phyloP scores from a whole-genome alignment of 2,888 invertebrate genomes.

The Nomada flava region DNA sequence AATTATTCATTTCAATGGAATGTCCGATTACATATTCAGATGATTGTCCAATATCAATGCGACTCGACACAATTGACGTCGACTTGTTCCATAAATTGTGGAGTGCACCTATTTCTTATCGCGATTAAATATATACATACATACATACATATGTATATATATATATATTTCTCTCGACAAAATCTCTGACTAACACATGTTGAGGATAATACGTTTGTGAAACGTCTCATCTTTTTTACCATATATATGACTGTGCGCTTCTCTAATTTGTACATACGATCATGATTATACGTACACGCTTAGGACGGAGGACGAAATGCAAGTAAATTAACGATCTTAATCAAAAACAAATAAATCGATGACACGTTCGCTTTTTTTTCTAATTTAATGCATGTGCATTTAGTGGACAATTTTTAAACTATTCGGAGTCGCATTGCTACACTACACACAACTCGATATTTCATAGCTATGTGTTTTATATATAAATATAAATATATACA shows the following conservation, averaged over 20 bases:
- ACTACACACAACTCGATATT: conserved; percentile 74
- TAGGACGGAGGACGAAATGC: conserved; percentile 9
- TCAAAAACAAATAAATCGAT: conserved; percentile 49
- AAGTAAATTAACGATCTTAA: conserved; percentile 23
- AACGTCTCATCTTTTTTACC: conserved; percentile 43
- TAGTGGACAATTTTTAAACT: conserved; percentile 62
- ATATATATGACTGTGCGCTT: conserved; percentile 46
- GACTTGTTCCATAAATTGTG: conserved; percentile 44
- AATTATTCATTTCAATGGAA: not conserved
- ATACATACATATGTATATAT: too few species aligned
- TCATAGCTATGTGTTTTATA: conserved; percentile 79
- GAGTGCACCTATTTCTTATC: conserved; percentile 37
- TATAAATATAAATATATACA: conserved; percentile 76
- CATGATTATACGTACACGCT: conserved; percentile 29
- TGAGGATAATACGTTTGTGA: conserved; percentile 15
- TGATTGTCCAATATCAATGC: conserved; percentile 67
- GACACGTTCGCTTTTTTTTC: conserved; percentile 62
- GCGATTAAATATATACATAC: conserved; percentile 1
- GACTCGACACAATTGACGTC: conserved; percentile 63
- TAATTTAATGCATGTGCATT: conserved; percentile 71
- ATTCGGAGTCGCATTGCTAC: conserved; percentile 74
- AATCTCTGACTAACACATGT: conserved; percentile 23
- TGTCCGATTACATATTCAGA: conserved; percentile 52
- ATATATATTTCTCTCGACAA: conserved; percentile 6
- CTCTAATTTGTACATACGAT: conserved; percentile 56